A percentile compares a stretch with the other conserved stretches of the same genome.
phyloP scores from a whole-genome alignment of 2,888 invertebrate genomes.

The Chrysina gloriosa region DNA sequence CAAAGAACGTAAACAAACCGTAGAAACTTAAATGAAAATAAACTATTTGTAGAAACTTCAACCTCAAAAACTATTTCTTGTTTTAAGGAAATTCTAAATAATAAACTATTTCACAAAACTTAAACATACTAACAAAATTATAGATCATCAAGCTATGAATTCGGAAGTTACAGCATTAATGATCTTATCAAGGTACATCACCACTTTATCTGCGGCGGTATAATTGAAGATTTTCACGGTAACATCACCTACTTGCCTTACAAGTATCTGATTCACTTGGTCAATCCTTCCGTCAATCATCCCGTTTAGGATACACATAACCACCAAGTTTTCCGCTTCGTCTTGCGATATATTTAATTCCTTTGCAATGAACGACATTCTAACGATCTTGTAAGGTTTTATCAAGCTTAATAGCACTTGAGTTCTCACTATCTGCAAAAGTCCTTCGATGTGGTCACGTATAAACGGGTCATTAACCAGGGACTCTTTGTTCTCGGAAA shows the following conservation, averaged over 20 bases:
- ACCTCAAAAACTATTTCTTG: too few species aligned
- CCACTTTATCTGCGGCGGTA: constrained; percentile 92
- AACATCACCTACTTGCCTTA: constrained; percentile 75
- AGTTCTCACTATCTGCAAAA: constrained; percentile 93
- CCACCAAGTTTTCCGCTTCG: constrained; percentile 94
- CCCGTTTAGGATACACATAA: constrained; percentile 96
- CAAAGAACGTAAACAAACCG: too few species aligned
- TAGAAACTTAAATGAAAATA: too few species aligned
- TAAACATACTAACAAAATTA: not conserved
- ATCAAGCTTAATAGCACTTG: constrained; percentile 96
- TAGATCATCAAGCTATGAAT: constrained; percentile 39
- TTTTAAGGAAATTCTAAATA: not conserved
- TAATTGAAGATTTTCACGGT: constrained; percentile 82
- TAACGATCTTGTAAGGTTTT: constrained; percentile 95
- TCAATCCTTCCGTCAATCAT: constrained; percentile 86
- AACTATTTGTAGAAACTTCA: too few species aligned
- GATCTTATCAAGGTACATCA: constrained; percentile 67
- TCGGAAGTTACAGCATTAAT: constrained; percentile 45
- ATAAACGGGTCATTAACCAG: constrained; percentile 99
- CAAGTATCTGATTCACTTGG: constrained; percentile 92
- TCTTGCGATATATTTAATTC: constrained; percentile 89
- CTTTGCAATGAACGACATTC: constrained; percentile 94
- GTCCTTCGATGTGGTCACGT: constrained; percentile 94
- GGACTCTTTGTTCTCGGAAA: constrained; percentile 68
- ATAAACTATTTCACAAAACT: not conserved